These are phyloP conservation scores for Muschampia plurimacula DNA, from an alignment of 2,888 invertebrate genomes.

Conservation along the genomic window DNA sequence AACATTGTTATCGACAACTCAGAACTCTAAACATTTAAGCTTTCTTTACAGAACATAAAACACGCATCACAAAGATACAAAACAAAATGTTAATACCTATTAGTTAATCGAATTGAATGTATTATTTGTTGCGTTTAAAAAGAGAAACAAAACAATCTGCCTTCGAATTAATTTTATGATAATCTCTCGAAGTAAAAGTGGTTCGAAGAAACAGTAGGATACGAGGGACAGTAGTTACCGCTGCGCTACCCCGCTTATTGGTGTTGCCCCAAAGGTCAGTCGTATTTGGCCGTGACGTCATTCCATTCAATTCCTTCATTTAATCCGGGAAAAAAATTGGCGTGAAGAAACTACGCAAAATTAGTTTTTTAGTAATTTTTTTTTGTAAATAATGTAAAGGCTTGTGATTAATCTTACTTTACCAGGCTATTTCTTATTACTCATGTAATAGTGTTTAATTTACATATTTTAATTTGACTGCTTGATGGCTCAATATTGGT, in stretches of 20 bases:
- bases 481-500: no score
- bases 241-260: slow-evolving; percentile 61
- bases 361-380: no score
- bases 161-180: slow-evolving; percentile 42
- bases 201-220: slow-evolving; percentile 40
- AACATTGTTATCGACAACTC: no score
- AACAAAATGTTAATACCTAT: background rate
- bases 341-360: background rate
- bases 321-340: slow-evolving; percentile 38
- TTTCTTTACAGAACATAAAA: background rate
- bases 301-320: slow-evolving; percentile 59
- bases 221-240: slow-evolving; percentile 54
- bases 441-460: no score
- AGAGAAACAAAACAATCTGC: slow-evolving; percentile 32
- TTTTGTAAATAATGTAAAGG: no score
- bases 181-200: slow-evolving; percentile 44
- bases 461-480: no score
- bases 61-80: background rate
- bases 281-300: slow-evolving; percentile 59
- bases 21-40: background rate
- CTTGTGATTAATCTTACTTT: no score
- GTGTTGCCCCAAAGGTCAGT: slow-evolving; percentile 52
- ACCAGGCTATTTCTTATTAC: no score
- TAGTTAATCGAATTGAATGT: background rate
- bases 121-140: background rate